Evolutionary conservation across 2,888 invertebrate species (phyloP), one percentile per base, ranked within the genome.

Genomic region (Chrysomela aeneicollis): DNA sequence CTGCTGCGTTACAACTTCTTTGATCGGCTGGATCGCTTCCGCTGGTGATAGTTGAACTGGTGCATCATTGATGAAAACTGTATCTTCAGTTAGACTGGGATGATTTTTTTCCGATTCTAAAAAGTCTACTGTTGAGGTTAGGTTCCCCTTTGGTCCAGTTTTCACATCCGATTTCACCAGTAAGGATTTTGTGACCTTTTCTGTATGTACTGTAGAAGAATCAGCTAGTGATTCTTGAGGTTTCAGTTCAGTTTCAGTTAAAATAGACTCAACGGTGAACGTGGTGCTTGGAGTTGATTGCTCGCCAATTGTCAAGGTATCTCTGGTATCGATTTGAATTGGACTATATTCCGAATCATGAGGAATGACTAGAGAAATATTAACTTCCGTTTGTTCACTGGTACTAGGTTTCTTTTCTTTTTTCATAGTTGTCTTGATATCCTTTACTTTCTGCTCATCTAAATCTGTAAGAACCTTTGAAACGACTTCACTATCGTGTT

Each of bases 381-480:
- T 66, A 8, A 78, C 70, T 22, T 70, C 69, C 15, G 71, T 66
- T 54, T 65, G 58, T 54, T 59, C 63, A 32, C 51, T 51, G 12
- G 47, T 6, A 55, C 32, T 49, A 49, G 51, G 18, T 6, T 47
- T 22, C 42, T 63, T 59, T 9, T 15, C 18, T 46, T 71, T 68
- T 55, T 60, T 54, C 64, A 59, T 64, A 47, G 67, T 71, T 6
- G 58, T 58, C 17, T 64, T 50, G 8, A 74, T 64, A 61, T 75
- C 73, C 55, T 70, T 73, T 15, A 77, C 67, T 64, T 71, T 71
- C 30, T 78, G 73, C 67, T 74, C 71, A 64, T 75, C 72, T n/a
- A 79, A 66, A 66, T 78, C 77, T 12, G 79, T 78, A 2, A 77
- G 73, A 12, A 77, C 74, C 66, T 77, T 77, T 35, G 77, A 74